Conservation (phyloP, 2,113 vertebrate species). For the Pterocles burchelli region DNA sequence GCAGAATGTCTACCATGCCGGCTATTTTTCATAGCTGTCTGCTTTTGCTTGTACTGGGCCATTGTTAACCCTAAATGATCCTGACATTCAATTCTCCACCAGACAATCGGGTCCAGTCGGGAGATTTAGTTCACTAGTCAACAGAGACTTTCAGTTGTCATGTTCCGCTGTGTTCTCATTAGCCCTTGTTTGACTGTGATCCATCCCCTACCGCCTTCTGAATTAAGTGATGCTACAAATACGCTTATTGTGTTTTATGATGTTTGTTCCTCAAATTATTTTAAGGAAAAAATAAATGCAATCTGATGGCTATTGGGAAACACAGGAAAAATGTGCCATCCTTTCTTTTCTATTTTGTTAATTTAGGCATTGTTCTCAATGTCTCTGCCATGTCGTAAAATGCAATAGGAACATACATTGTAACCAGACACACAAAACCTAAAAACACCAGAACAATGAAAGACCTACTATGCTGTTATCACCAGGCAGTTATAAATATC, state of each 20-base stretch:
- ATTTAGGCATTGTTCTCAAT: not conserved
- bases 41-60: constrained; percentile 72
- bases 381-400: not conserved
- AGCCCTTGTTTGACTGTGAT: constrained; percentile 76
- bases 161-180: constrained; percentile 78
- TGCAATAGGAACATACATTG: not conserved
- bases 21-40: constrained; percentile 80
- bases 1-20: constrained; percentile 70
- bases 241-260: constrained; percentile 58
- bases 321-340: not conserved
- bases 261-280: constrained; percentile 71
- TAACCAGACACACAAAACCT: not conserved
- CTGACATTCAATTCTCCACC: constrained; percentile 82
- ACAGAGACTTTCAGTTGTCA: constrained; percentile 76
- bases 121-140: constrained; percentile 79
- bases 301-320: constrained; percentile 3
- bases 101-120: constrained; percentile 81
- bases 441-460: not conserved
- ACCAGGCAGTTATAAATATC: not conserved
- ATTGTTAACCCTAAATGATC: constrained; percentile 87
- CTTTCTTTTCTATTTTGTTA: not conserved
- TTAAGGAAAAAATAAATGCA: constrained; percentile 48
- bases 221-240: constrained; percentile 84
- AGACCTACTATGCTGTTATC: not conserved
- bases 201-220: constrained; percentile 73